Conservation (phyloP, 2,888 invertebrate genomes). For the Thyatira batis region DNA sequence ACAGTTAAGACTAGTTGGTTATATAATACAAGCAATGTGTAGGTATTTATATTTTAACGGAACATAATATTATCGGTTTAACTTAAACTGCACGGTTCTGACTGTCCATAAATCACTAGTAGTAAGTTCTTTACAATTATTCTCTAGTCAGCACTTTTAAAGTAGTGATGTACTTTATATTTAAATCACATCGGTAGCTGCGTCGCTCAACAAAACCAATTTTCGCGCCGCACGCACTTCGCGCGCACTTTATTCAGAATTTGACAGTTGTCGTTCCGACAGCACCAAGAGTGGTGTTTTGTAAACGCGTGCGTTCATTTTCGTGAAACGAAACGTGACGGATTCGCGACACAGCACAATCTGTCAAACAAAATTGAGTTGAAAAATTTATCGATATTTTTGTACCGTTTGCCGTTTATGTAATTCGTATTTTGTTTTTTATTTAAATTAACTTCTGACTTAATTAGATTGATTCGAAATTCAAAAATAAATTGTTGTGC, state of each 20-base stretch:
- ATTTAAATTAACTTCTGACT: slow-evolving; percentile 13
- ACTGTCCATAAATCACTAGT: no score
- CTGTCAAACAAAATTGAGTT: slow-evolving; percentile 24
- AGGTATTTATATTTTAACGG: neutral
- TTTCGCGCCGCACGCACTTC: slow-evolving; percentile 52
- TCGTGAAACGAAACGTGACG: slow-evolving; percentile 59
- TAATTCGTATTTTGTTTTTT: slow-evolving; percentile 42
- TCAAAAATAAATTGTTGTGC: slow-evolving; percentile 60
- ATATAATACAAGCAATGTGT: no score
- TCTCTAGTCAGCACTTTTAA: no score
- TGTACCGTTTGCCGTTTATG: slow-evolving; percentile 13
- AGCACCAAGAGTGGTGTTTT: slow-evolving; percentile 53
- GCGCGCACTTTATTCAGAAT: slow-evolving; percentile 45
- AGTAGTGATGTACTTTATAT: neutral
- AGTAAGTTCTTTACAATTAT: no score
- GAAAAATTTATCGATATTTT: slow-evolving; percentile 6
- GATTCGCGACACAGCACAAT: slow-evolving; percentile 11
- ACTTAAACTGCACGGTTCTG: no score
- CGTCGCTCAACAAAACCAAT: slow-evolving; percentile 24
- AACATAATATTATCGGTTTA: neutral
- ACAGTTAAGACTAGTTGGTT: no score
- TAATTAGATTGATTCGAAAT: slow-evolving; percentile 7
- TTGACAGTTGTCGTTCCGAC: slow-evolving; percentile 69
- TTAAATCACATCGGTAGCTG: neutral
- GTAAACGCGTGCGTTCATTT: slow-evolving; percentile 29